A percentile compares a stretch with the other conserved stretches of the same genome.
These are phyloP conservation scores for Chaetoderma sp. DNA, from an alignment of 2,888 invertebrate species.

Conservation along the genomic window DNA sequence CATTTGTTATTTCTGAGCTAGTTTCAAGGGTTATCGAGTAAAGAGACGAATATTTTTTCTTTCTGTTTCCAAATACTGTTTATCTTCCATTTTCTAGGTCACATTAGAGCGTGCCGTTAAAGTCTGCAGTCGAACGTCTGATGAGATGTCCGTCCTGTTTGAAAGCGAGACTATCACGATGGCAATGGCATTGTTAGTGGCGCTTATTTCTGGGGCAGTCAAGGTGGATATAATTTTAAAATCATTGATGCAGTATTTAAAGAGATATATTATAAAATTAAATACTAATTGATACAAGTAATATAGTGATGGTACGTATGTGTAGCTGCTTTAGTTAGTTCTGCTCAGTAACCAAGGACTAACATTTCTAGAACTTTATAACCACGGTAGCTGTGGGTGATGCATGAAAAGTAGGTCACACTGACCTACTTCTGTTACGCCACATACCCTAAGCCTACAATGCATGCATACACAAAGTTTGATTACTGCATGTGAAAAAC, in stretches of 20 bases:
- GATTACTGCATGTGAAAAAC: too few relatives aligned
- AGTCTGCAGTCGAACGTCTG: slow-evolving; percentile 48
- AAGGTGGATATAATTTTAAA: slow-evolving; percentile 44
- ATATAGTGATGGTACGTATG: neutral
- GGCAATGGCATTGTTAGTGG: slow-evolving; percentile 64
- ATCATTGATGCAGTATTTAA: neutral
- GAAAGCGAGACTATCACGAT: slow-evolving; percentile 63
- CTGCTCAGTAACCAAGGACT: neutral
- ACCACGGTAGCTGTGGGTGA: too few relatives aligned
- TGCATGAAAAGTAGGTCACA: too few relatives aligned
- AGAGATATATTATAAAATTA: neutral
- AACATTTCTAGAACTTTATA: too few relatives aligned
- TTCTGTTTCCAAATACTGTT: too few relatives aligned
- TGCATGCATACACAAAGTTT: too few relatives aligned
- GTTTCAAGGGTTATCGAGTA: too few relatives aligned
- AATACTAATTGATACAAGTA: neutral
- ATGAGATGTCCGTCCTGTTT: slow-evolving; percentile 49
- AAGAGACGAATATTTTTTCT: too few relatives aligned
- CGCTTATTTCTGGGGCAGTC: slow-evolving; percentile 54
- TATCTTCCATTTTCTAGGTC: slow-evolving; percentile 48
- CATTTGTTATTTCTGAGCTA: too few relatives aligned
- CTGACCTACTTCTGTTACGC: too few relatives aligned
- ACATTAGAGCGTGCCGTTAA: slow-evolving; percentile 58
- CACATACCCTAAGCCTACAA: too few relatives aligned
- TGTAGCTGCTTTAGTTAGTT: too few relatives aligned